Evolutionary conservation across 2,113 vertebrate species (phyloP), one percentile per base, ranked within the genome.

Genomic region (Felis catus): DNA sequence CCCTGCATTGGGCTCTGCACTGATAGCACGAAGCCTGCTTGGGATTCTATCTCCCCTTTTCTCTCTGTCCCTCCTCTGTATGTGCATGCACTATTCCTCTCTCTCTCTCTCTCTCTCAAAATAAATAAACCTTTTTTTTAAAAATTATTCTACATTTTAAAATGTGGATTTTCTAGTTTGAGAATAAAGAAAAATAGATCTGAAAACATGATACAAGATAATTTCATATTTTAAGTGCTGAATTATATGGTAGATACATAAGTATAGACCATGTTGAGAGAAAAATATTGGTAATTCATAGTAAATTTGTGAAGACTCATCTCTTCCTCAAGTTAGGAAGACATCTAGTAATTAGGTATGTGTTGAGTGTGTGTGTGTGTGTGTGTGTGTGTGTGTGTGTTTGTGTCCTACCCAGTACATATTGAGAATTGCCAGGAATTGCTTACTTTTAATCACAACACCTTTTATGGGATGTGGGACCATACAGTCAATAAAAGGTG

Each of bases 391-490:
- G 1, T 39, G 61, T 39, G 3, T n/a, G 5, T 15, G 55, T 76
- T 21, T 39, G 61, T 51, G 3, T 4, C 7, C 82, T 41, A 45
- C 18, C 15, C 10, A 74, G 18, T 51, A 95, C 94, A 31, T 45
- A 81, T 1, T 45, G 18, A 91, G 29, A 55, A 45, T 41, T 66
- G 71, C 36, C 9, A 41, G 33, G 66, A 31, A 74, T 61, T 95
- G 36, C 51, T 94, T 85, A 70, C 53, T 78, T 91, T 97, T 74
- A 96, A 88, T 31, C 36, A 53, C 39, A 80, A 74, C 15, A 86
- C 27, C 23, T 79, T 55, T 3, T 27, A 29, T 83, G 18, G 19
- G n/a, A 90, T 63, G 15, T 70, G 29, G 23, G 4, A 27, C 65
- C 41, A 83, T 5, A 51, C 10, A 84, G 91, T 89, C 45, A 93